Evolutionary conservation across 2,888 invertebrate species (phyloP).

Genomic region (Acanthoscelides obtectus): DNA sequence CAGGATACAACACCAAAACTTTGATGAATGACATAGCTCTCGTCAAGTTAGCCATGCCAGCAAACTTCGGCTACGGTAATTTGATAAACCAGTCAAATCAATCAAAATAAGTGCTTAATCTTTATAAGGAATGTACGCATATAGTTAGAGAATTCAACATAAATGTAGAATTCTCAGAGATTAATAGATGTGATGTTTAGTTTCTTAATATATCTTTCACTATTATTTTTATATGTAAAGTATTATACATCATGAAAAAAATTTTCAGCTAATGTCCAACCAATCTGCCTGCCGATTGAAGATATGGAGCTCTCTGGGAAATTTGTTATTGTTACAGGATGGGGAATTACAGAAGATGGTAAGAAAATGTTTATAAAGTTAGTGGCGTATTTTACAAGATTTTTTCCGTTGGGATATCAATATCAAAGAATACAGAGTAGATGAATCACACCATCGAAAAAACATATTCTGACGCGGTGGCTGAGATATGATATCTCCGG

Average conservation of each 20-base stretch:
- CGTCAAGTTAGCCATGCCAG: constrained; percentile 45
- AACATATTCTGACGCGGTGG: too few species aligned
- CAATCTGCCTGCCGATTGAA: constrained; percentile 48
- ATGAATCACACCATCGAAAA: too few species aligned
- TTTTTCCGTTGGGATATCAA: too few species aligned
- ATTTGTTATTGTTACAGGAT: constrained; percentile 64
- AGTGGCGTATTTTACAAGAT: constrained; percentile 3
- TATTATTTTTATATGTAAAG: too few species aligned
- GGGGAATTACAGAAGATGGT: constrained; percentile 67
- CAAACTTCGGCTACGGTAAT: constrained; percentile 40
- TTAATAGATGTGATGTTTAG: constrained; percentile 4
- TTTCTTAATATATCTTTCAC: too few species aligned
- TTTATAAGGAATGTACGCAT: not conserved
- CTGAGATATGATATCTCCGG: too few species aligned
- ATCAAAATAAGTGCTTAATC: not conserved
- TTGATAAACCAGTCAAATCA: too few species aligned
- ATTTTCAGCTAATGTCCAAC: constrained; percentile 42
- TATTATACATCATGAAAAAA: too few species aligned
- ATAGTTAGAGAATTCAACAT: too few species aligned
- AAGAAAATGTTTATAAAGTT: constrained; percentile 30
- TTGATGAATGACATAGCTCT: constrained; percentile 58
- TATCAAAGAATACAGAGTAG: too few species aligned
- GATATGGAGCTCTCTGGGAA: constrained; percentile 47
- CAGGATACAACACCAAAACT: constrained; percentile 48
- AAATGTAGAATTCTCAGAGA: too few species aligned